phyloP scores from a whole-genome alignment of 1,140 invertebrate genomes.

The Episyrphus balteatus region DNA sequence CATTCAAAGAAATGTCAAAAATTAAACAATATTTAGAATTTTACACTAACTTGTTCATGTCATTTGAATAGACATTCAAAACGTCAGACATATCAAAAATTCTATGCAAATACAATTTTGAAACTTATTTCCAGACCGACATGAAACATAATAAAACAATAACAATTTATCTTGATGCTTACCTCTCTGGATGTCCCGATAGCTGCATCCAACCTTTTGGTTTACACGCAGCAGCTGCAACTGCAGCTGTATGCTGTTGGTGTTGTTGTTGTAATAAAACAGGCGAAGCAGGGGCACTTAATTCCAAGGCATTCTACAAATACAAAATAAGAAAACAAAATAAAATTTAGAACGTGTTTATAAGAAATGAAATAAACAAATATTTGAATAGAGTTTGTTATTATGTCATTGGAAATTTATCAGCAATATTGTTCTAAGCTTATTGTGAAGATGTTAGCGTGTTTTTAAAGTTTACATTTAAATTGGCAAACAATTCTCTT shows the following conservation, averaged over 20 bases:
- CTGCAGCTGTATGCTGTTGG: slow-evolving; percentile 44
- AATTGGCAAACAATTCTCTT: too few species aligned
- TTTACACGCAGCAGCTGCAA: slow-evolving; percentile 33
- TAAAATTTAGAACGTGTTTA: too few species aligned
- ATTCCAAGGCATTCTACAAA: slow-evolving; percentile 84
- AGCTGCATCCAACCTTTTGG: slow-evolving; percentile 81
- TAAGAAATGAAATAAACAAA: not conserved
- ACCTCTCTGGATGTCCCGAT: slow-evolving; percentile 75
- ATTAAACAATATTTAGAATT: too few species aligned
- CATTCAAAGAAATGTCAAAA: too few species aligned
- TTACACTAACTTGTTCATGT: too few species aligned
- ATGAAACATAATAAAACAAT: not conserved
- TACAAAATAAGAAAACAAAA: slow-evolving; percentile 13
- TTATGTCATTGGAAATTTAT: slow-evolving; percentile 4
- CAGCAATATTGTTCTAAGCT: not conserved
- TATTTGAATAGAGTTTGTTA: not conserved
- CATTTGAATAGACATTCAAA: too few species aligned
- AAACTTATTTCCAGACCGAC: too few species aligned
- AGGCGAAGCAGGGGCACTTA: slow-evolving; percentile 84
- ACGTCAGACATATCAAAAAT: too few species aligned
- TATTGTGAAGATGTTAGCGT: not conserved
- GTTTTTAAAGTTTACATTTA: not conserved
- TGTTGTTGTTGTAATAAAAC: slow-evolving; percentile 49
- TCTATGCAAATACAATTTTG: too few species aligned
- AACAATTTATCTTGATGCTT: not conserved